Base-by-base conservation (phyloP, 1,140 invertebrate genomes). In the Drosophila virilis region DNA sequence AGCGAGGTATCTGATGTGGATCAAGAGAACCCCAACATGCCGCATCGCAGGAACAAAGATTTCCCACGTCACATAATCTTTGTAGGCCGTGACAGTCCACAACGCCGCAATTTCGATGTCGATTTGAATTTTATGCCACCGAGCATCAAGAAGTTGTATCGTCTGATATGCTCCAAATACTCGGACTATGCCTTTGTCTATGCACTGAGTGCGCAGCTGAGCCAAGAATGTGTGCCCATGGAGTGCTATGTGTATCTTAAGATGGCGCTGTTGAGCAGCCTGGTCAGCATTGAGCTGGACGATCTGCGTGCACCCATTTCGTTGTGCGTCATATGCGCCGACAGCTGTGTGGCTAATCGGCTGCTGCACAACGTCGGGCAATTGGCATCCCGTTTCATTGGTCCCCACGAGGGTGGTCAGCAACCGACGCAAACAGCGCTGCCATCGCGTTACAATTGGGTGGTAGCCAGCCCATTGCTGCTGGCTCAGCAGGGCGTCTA, bases 151-250 rank as follows among this genome's bases (percentile, higher is more conserved):
- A 80, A 77, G n/a, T 51, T 92, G 1, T 73, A 91, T 59, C 17
- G 42, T 4, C 6, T 86, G 0, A 72, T 92, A 1, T 74, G 73
- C 1, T n/a, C 35, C 1, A 57, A 78, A 0, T 74, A 84, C n/a
- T 92, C 91, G 0, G 91, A 92, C 46, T 92, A 90, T 43, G 59
- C 89, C 0, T 92, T 90, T 48, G 73, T 92, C 6, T 92, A 91
- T 45, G 51, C 86, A 0, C 10, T 92, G 28, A 79, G 86, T 7
- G 80, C 83, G 0, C 91, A 92, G 42, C 51, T 92, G 2, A 45
- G 83, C 8, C 85, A 90, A 33, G 74, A 91, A 0, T 71, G 65
- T 12, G 76, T 89, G 22, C 91, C 91, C 12, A 92, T 92, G 86
- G 80, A 91, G 7, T 91, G 73, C 9, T 92, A 77, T 52, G 89